phyloP scores from a whole-genome alignment of 2,797 vertebrate species.

The Pseudochromis fuscus region DNA sequence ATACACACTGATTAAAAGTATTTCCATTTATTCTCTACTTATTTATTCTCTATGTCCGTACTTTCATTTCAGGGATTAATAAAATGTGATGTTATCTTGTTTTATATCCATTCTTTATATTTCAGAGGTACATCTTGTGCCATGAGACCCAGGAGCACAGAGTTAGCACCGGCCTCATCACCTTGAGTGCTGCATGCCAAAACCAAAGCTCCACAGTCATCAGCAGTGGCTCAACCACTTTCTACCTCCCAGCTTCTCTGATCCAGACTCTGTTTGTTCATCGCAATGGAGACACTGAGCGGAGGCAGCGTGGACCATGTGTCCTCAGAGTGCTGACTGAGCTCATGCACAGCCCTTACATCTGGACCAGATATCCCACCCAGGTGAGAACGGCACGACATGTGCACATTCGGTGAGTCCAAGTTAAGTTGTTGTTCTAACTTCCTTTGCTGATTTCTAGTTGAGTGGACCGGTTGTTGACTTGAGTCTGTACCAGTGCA shows the following conservation, averaged over 20 bases:
- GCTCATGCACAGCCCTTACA: constrained; percentile 76
- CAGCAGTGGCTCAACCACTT: constrained; percentile 63
- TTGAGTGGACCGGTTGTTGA: constrained; percentile 73
- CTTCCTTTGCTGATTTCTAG: constrained; percentile 68
- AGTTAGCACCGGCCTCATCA: constrained; percentile 66
- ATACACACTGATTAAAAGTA: too few relatives aligned
- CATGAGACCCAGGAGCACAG: constrained; percentile 60
- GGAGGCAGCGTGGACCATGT: constrained; percentile 57
- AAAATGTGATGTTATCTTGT: too few relatives aligned
- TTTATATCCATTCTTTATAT: constrained; percentile 1
- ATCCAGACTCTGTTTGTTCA: constrained; percentile 42
- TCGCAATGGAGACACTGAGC: constrained; percentile 7
- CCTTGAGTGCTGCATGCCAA: constrained; percentile 64
- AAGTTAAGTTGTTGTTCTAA: background rate
- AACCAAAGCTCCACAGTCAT: constrained; percentile 57
- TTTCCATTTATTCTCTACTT: too few relatives aligned
- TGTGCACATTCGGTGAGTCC: background rate
- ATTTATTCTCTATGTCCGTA: too few relatives aligned
- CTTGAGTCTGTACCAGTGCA: constrained; percentile 83
- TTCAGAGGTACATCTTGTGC: constrained; percentile 76
- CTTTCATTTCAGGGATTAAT: too few relatives aligned
- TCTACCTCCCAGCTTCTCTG: constrained; percentile 77
- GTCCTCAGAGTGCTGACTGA: constrained; percentile 77
- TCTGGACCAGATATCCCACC: constrained; percentile 31
- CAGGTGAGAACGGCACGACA: constrained; percentile 65